These are phyloP conservation scores for Rhopilema esculentum DNA, from an alignment of 30 jellyfish, hydroid and myxozoan genomes.

Conservation along the genomic window DNA sequence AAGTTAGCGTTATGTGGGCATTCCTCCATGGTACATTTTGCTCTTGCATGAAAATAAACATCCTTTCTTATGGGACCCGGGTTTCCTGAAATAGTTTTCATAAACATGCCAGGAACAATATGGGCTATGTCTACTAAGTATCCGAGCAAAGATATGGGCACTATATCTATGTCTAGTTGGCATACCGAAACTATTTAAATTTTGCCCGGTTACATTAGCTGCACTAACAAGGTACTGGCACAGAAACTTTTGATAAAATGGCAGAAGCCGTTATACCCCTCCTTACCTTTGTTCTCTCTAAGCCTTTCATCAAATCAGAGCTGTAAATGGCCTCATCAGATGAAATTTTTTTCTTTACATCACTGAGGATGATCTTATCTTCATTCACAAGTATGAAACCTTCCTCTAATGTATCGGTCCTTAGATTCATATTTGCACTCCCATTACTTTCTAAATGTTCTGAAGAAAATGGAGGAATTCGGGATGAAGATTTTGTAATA, in stretches of 20 bases:
- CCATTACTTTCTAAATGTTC: background rate
- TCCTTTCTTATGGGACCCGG: background rate
- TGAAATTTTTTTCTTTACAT: background rate
- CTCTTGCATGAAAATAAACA: conserved; percentile 22
- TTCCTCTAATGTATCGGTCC: background rate
- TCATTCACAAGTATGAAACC: background rate
- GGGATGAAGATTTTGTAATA: background rate
- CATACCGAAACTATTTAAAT: background rate
- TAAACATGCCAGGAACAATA: conserved; percentile 18
- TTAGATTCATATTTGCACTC: background rate
- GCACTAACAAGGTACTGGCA: background rate
- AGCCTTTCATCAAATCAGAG: conserved; percentile 26
- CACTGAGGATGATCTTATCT: background rate
- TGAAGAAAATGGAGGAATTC: background rate
- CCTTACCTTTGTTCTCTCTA: conserved; percentile 2
- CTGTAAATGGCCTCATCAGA: background rate
- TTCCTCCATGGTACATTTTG: background rate
- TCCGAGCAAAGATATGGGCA: background rate
- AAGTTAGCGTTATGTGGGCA: background rate
- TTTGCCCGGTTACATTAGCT: background rate
- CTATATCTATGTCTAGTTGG: background rate
- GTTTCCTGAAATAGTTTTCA: conserved; percentile 1
- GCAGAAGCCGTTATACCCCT: background rate
- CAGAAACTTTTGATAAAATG: conserved; percentile 1
- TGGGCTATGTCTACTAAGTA: background rate